Evolutionary conservation across 2,888 invertebrate species (phyloP), one percentile per base, ranked within the genome.

Genomic region (Habrosyne pyritoides): DNA sequence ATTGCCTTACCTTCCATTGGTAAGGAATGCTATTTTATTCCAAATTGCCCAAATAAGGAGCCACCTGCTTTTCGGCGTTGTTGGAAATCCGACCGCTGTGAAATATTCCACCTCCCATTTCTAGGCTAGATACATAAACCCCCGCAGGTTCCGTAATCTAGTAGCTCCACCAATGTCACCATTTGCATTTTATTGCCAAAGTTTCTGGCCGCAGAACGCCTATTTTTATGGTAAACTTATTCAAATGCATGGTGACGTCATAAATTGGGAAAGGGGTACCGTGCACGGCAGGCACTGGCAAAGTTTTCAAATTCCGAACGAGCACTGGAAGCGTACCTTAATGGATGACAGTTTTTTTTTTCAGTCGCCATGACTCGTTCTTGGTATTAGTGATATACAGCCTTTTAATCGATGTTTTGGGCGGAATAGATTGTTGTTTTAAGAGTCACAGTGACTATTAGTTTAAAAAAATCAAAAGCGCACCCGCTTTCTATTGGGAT

Each of bases 131-230:
- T 57, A 49, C 53, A 52, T 36, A 36, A 57, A 54, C 59, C 56
- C 22, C n/a, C 7, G 30, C 22, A 47, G 30, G 21, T 54, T 55
- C 60, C 66, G 66, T 77, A 78, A 78, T 80, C 76, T 77, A 77
- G 77, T 71, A 77, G 75, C 75, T 71, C 74, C 80, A 80, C 84
- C 79, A 81, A 83, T 83, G 83, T 81, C 84, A 81, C 83, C 89
- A 91, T 91, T 91, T 91, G 89, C 91, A 91, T 91, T 91, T 91
- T 91, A 91, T 91, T 91, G 84, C 84, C 68, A 83, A 91, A 91
- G 86, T 91, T 90, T 83, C 81, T 84, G 81, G 83, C 83, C 87
- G 71, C 87, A 81, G 76, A 80, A 86, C 78, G 89, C 87, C 87
- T 87, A 90, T 91, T 91, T 91, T 91, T 91, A 89, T 87, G 87